These are phyloP conservation scores for Sebastes minor DNA, from an alignment of 2,797 vertebrate genomes.

Conservation along the genomic window DNA sequence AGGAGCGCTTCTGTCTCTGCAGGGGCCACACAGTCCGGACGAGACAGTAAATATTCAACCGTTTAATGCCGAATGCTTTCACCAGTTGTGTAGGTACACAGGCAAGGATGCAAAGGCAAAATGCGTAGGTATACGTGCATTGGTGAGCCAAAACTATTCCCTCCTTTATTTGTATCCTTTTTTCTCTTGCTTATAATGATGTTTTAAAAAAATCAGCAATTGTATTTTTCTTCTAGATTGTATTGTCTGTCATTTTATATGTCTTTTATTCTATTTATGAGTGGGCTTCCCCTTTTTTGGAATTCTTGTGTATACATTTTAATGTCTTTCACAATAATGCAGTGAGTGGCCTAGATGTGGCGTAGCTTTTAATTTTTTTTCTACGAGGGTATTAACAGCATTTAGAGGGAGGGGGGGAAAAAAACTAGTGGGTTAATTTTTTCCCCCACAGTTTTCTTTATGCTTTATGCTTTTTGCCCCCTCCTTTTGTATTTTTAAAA, in stretches of 20 bases:
- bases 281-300: slow-evolving; percentile 40
- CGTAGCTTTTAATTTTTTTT: slow-evolving; percentile 31
- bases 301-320: slow-evolving; percentile 3
- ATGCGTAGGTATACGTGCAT: slow-evolving; percentile 99
- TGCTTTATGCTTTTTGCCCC: slow-evolving; percentile 37
- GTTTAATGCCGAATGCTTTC: slow-evolving; percentile 96
- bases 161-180: slow-evolving; percentile 91
- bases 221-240: slow-evolving; percentile 75
- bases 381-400: slow-evolving; percentile 35
- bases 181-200: slow-evolving; percentile 88
- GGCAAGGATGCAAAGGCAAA: slow-evolving; percentile 76
- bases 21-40: slow-evolving; percentile 94
- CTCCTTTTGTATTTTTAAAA: slow-evolving; percentile 43
- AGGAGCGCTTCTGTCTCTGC: slow-evolving; percentile 93
- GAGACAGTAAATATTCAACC: slow-evolving; percentile 99
- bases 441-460: slow-evolving; percentile 24
- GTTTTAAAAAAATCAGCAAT: slow-evolving; percentile 61
- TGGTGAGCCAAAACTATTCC: slow-evolving; percentile 99
- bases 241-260: slow-evolving; percentile 76
- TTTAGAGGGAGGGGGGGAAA: slow-evolving; percentile 45
- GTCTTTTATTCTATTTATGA: slow-evolving; percentile 61
- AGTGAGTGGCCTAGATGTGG: slow-evolving; percentile 49
- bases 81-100: slow-evolving; percentile 98
- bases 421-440: slow-evolving; percentile 25
- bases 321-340: slow-evolving; percentile 27